These are phyloP conservation scores for Trichomycterus rosablanca DNA, from an alignment of 2,113 vertebrate species.

Conservation along the genomic window DNA sequence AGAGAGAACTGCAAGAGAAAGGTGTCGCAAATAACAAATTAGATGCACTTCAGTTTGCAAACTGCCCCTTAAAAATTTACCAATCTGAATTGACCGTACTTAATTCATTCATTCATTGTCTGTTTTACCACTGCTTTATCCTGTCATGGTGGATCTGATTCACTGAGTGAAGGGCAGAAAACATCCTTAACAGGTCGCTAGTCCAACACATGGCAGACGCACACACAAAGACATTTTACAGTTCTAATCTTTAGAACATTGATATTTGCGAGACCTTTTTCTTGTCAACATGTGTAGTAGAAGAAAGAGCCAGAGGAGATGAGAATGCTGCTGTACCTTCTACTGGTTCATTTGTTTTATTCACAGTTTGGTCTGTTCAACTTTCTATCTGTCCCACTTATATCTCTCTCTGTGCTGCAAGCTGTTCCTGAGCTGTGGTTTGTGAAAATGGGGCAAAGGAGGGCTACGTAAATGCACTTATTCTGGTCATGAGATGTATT, in stretches of 20 bases:
- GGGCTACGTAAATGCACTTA: slow-evolving; percentile 24
- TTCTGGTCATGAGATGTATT: slow-evolving; percentile 20
- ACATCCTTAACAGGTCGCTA: no score
- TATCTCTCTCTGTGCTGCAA: neutral
- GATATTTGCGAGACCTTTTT: no score
- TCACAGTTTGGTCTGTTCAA: slow-evolving; percentile 46
- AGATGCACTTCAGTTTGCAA: neutral
- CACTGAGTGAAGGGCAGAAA: no score
- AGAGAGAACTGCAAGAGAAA: slow-evolving; percentile 36
- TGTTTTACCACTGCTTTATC: no score
- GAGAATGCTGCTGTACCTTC: no score
- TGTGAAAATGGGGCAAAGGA: slow-evolving; percentile 8
- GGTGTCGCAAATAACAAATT: neutral
- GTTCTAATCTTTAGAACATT: no score
- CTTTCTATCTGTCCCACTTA: slow-evolving; percentile 5
- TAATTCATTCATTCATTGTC: no score
- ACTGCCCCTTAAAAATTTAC: neutral
- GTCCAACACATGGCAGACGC: no score
- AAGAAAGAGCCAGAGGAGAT: no score
- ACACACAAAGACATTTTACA: no score
- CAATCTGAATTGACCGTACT: slow-evolving; percentile 13
- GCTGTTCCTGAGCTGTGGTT: slow-evolving; percentile 26
- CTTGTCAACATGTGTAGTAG: no score
- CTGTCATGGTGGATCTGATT: no score
- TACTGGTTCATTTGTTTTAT: slow-evolving; percentile 8